Conservation (phyloP, 1,140 invertebrate species). For the Rhizoglyphus robini region DNA sequence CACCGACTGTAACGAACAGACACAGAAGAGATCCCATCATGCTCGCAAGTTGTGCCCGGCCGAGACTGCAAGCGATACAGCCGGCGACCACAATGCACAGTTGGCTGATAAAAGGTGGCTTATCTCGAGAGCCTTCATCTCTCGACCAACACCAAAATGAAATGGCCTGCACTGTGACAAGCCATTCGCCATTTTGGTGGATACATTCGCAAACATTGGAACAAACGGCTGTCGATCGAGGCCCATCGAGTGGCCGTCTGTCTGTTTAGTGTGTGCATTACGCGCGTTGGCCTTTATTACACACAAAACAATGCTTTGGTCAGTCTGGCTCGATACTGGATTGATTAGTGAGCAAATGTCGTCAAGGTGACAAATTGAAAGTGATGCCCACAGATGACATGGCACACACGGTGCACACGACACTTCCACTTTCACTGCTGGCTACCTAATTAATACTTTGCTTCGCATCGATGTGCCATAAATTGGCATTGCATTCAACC, state of each 20-base stretch:
- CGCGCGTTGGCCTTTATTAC: not conserved
- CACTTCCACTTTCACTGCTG: not conserved
- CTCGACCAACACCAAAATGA: not conserved
- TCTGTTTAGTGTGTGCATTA: not conserved
- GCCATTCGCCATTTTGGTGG: not conserved
- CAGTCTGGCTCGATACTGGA: not conserved
- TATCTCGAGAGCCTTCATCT: constrained; percentile 3
- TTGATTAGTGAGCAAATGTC: not conserved
- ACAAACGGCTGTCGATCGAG: constrained; percentile 4
- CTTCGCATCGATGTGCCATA: constrained; percentile 11
- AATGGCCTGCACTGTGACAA: too few species aligned
- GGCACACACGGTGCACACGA: not conserved
- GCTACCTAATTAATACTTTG: not conserved
- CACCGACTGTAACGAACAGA: not conserved
- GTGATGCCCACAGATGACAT: not conserved
- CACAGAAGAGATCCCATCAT: not conserved
- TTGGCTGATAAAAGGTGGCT: constrained; percentile 8
- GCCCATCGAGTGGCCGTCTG: not conserved
- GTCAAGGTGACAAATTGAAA: constrained; percentile 10
- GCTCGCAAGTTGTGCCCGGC: not conserved
- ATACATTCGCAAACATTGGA: constrained; percentile 11
- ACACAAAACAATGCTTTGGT: constrained; percentile 10
- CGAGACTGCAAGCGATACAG: not conserved
- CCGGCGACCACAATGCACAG: not conserved
- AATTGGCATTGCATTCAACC: not conserved